Conservation (phyloP, 2,797 vertebrate genomes). For the Tapera naevia region DNA sequence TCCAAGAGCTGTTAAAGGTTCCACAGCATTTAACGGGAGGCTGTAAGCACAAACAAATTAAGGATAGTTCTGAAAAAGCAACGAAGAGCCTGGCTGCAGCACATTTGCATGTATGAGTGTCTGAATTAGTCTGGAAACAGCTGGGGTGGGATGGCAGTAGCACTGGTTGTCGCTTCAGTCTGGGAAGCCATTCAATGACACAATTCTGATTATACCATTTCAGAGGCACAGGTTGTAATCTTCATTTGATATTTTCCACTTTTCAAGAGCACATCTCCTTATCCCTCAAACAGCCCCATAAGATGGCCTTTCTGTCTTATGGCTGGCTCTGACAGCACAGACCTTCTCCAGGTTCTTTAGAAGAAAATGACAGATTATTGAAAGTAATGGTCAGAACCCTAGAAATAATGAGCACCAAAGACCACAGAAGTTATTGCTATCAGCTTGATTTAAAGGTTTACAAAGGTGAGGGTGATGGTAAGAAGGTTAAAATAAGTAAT, state of each 20-base stretch:
- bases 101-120: neutral
- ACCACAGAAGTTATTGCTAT: neutral
- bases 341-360: neutral
- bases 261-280: neutral
- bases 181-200: neutral
- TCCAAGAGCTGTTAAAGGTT: neutral
- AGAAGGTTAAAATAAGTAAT: neutral
- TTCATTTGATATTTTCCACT: neutral
- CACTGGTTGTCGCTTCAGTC: neutral
- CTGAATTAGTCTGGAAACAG: neutral
- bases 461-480: neutral
- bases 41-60: neutral
- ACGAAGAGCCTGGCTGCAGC: neutral
- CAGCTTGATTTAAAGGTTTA: neutral
- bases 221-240: neutral
- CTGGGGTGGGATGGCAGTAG: neutral
- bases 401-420: neutral
- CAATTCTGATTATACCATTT: neutral
- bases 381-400: neutral
- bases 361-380: neutral
- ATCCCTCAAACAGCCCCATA: neutral
- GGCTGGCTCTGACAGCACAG: neutral
- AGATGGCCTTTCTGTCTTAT: neutral
- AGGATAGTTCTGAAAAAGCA: neutral
- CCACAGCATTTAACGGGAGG: neutral